Conservation (phyloP, 2,113 vertebrate species). For the Tachysurus fulvidraco region DNA sequence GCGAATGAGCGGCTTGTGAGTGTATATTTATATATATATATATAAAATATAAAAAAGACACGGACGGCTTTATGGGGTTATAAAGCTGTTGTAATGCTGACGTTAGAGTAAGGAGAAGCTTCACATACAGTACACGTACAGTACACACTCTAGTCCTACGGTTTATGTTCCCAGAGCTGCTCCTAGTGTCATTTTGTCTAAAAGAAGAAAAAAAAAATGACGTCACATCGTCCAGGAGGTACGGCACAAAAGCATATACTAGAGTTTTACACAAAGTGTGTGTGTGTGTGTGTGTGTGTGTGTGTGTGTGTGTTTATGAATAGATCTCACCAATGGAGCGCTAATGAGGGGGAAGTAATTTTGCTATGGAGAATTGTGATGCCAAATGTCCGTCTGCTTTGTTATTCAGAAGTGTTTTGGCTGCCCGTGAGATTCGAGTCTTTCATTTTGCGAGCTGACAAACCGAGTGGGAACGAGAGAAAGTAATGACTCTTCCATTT, state of each 20-base stretch:
- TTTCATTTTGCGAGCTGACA: constrained; percentile 51
- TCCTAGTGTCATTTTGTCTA: not conserved
- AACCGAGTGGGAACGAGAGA: constrained; percentile 38
- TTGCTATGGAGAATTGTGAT: constrained; percentile 67
- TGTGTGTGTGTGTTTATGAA: constrained; percentile 32
- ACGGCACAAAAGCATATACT: not conserved
- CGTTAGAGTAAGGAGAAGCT: not conserved
- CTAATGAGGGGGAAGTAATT: constrained; percentile 79
- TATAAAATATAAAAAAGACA: not conserved
- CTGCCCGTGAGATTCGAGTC: constrained; percentile 57
- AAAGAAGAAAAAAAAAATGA: not conserved
- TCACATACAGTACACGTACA: not conserved
- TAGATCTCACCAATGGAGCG: constrained; percentile 65
- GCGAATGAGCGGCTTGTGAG: no score
- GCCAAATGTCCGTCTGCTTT: constrained; percentile 73
- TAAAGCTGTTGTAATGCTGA: not conserved
- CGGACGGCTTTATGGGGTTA: not conserved
- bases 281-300: constrained; percentile 16
- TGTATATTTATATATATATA: not conserved
- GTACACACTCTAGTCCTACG: not conserved
- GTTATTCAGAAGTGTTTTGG: constrained; percentile 70
- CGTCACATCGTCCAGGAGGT: not conserved
- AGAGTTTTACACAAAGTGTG: constrained; percentile 7
- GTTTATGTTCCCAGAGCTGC: not conserved
- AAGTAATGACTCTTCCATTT: constrained; percentile 72